Conservation (phyloP, 1,140 invertebrate genomes). For the Aphidius gifuensis region DNA sequence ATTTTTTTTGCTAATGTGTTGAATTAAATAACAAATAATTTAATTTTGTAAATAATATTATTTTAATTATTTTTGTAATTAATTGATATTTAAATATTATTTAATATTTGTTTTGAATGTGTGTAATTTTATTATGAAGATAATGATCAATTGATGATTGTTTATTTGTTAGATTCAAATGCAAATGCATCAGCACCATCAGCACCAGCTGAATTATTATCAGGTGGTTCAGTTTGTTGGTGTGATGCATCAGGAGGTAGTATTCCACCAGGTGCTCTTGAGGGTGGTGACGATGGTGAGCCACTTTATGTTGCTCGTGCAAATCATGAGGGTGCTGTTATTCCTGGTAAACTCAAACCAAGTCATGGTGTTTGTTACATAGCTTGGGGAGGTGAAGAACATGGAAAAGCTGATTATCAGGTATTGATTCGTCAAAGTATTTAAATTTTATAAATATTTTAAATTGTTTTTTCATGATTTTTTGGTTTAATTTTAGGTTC, state of each 20-base stretch:
- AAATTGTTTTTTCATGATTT: not conserved
- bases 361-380: constrained; percentile 73
- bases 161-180: constrained; percentile 28
- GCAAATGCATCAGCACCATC: constrained; percentile 30
- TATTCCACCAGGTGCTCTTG: constrained; percentile 69
- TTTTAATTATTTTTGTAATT: constrained; percentile 2
- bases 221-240: constrained; percentile 57
- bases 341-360: constrained; percentile 75
- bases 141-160: not conserved
- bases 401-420: constrained; percentile 72
- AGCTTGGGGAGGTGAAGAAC: constrained; percentile 75
- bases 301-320: constrained; percentile 71
- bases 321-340: constrained; percentile 68
- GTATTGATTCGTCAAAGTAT: constrained; percentile 43
- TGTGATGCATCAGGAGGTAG: constrained; percentile 62
- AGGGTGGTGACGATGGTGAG: constrained; percentile 71
- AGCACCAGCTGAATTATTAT: constrained; percentile 37
- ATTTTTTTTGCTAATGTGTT: too few species aligned
- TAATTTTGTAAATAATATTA: not conserved
- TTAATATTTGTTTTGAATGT: not conserved
- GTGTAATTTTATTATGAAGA: not conserved
- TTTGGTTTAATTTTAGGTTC: constrained; percentile 44
- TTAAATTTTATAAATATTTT: not conserved
- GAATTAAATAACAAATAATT: too few species aligned
- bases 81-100: too few species aligned